Percentiles rank a stretch among this genome's conserved stretches.
Evolutionary conservation across 2,888 invertebrate species (phyloP).

Genomic region (Eupithecia inturbata): DNA sequence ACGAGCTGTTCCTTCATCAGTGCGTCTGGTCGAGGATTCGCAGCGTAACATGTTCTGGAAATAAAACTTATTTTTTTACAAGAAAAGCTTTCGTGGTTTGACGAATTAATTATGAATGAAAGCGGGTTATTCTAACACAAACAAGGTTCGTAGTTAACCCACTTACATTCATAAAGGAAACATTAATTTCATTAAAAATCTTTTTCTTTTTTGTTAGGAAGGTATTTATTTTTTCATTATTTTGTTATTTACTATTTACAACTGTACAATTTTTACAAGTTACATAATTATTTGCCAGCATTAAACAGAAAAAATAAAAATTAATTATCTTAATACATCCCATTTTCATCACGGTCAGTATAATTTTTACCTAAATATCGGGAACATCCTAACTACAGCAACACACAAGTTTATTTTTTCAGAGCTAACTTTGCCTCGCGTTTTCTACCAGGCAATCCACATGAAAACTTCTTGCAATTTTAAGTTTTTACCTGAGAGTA

Average conservation of each 20-base stretch:
- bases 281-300: neutral
- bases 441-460: neutral
- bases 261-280: no score
- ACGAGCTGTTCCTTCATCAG: slow-evolving; percentile 99
- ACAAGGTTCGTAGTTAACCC: no score
- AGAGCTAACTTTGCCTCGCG: neutral
- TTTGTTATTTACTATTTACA: no score
- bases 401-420: neutral
- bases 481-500: slow-evolving; percentile 89
- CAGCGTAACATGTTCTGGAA: slow-evolving; percentile 95
- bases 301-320: neutral
- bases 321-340: neutral
- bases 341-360: neutral
- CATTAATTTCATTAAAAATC: neutral
- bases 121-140: no score
- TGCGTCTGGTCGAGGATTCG: slow-evolving; percentile 99
- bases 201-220: no score
- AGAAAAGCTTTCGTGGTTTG: no score
- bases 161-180: no score
- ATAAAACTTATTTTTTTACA: neutral
- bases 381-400: neutral
- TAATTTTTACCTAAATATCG: neutral
- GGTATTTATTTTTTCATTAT: no score
- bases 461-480: neutral
- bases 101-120: no score